A percentile compares a stretch with the other conserved stretches of the same genome.
Conservation (phyloP, 2,797 vertebrate species). For the Tolypeutes matacus region DNA sequence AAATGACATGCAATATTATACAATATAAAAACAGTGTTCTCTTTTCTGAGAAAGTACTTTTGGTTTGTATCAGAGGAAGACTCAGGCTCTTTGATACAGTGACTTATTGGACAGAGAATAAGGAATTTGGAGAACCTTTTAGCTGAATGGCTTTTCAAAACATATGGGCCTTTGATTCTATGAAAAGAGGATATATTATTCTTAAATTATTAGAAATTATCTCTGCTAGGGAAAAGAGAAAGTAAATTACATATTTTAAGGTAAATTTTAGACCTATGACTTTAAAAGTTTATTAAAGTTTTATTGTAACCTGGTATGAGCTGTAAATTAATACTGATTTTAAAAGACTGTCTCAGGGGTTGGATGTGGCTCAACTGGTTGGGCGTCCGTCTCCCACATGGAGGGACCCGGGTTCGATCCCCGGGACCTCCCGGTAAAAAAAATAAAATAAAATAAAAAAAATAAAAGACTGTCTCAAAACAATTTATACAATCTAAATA, state of each 20-base stretch:
- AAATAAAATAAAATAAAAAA: too few species aligned
- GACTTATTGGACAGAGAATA: not conserved
- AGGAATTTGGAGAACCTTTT: not conserved
- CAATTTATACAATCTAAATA: not conserved
- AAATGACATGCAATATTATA: not conserved
- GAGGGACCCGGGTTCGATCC: too few species aligned
- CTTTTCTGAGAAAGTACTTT: conserved; percentile 37
- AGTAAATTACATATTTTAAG: not conserved
- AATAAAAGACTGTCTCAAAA: not conserved
- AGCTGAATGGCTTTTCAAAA: not conserved
- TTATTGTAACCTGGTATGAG: not conserved
- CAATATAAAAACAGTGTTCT: not conserved
- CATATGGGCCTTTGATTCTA: not conserved
- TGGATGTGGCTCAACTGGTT: too few species aligned
- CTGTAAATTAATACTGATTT: not conserved
- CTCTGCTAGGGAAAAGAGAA: conserved; percentile 29
- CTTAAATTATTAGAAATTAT: conserved; percentile 33
- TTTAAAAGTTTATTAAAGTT: conserved; percentile 2
- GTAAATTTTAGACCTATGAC: not conserved
- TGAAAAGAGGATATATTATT: not conserved
- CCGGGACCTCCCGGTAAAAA: too few species aligned
- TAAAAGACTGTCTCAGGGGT: not conserved
- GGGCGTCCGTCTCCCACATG: too few species aligned
- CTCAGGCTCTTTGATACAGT: not conserved
- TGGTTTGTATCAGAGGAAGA: conserved; percentile 19